Evolutionary conservation across 2,888 invertebrate species (phyloP), one percentile per base, ranked within the genome.

Genomic region (Norana najaformis): DNA sequence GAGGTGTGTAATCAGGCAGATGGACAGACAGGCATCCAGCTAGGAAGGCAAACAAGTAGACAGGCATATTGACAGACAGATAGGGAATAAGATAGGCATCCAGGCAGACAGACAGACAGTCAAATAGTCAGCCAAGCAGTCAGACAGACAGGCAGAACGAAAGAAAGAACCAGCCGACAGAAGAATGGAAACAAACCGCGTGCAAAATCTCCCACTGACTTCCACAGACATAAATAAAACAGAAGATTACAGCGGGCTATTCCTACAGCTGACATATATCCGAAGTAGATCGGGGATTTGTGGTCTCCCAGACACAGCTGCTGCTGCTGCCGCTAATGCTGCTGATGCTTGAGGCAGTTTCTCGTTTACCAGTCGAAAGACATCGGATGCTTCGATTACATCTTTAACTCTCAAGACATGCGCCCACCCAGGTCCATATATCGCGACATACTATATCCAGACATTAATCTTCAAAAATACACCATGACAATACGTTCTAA

Each of bases 361-460:
- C 69, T 69, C 30, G 69, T 69, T 69, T n/a, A 69, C 30, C 69
- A 8, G 30, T n/a, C 69, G 16, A 69, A 3, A n/a, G 69, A 30
- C 8, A 69, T 69, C 69, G 14, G 3, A 1, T 30, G 8, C n/a
- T 69, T 69, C 69, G n/a, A 69, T 30, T 69, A n/a, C 69, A 69
- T 69, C 69, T 69, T 69, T 69, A 11, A 69, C 69, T 69, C 69
- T 69, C 69, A 69, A 69, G 69, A 69, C 69, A 69, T 69, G 69
- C 6, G 0, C 8, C 69, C 23, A 69, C 69, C n/a, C 69, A 30
- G 69, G 16, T n/a, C 30, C n/a, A 47, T 47, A 23, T 1, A 47
- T 47, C 47, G 23, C 47, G 47, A 47, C 47, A 47, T 23, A 47
- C 47, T 23, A 23, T 23, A 23, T 23, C 47, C 2, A 23, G 47